Base-by-base conservation (phyloP, 2,113 vertebrate species). In the Puma concolor region DNA sequence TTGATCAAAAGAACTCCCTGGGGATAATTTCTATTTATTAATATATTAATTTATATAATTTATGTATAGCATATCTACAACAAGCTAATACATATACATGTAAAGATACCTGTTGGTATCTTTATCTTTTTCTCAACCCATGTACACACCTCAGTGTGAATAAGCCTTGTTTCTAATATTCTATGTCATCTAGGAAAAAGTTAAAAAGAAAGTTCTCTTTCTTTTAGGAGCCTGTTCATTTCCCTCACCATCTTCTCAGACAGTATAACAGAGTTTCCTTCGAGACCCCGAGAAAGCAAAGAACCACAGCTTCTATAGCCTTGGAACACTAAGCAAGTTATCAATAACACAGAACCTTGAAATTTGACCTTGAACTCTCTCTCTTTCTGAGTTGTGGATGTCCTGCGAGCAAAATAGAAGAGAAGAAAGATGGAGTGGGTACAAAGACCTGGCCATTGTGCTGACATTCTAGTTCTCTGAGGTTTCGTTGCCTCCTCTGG, bases 111-210 rank as follows among this genome's bases (percentile, higher is more conserved):
- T 12, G 33, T 84, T 74, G 67, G n/a, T 15, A 38, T n/a, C 12
- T 76, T 77, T 44, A 72, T 86, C 60, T 92, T 83, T 77, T 64
- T 80, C 21, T 50, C 71, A 94, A 33, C 63, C 66, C 57, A 74
- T 74, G 79, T 91, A 79, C 17, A 71, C 67, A 50, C 1, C 13
- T 90, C 72, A 81, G 48, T 41, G 36, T n/a, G 66, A 85, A 93
- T 29, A 85, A 60, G 63, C 21, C 74, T 95, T 52, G n/a, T 79
- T 96, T 86, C 87, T 91, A 81, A 69, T 71, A 92, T 13, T 96
- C 64, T 27, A 1, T 38, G 3, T 85, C 57, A n/a, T 79, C 12
- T 17, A 77, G 16, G 3, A 87, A 93, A 88, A 31, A 69, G 31
- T 69, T 85, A 79, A 82, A 88, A 60, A 17, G 6, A 38, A 60